A percentile compares a stretch with the other conserved stretches of the same genome.
These are phyloP conservation scores for Anthopleura xanthogrammica DNA, from an alignment of 92 coral and sea anemone genomes.

Conservation along the genomic window DNA sequence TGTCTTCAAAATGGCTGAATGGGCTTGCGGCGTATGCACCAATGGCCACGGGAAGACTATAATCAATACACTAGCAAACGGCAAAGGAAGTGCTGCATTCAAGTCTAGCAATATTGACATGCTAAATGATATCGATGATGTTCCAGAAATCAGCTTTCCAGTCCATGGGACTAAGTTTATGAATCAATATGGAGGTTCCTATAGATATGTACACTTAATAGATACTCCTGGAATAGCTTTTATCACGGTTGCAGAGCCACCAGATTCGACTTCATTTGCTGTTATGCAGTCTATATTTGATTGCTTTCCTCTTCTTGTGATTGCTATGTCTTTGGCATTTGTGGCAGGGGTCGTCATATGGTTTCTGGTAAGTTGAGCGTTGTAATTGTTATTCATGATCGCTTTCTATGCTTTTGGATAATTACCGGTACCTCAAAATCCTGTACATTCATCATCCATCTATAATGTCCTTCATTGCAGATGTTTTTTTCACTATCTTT, in stretches of 20 bases:
- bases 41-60: conserved; percentile 60
- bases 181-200: conserved; percentile 36
- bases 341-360: conserved; percentile 61
- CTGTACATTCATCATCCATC: too few relatives aligned
- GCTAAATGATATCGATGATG: conserved; percentile 53
- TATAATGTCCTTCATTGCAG: too few relatives aligned
- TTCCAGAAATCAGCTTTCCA: conserved; percentile 66
- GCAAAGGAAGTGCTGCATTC: conserved; percentile 26
- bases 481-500: too few relatives aligned
- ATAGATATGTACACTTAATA: conserved; percentile 53
- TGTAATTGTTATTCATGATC: neutral
- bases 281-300: conserved; percentile 31
- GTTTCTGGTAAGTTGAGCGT: conserved; percentile 50
- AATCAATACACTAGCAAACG: conserved; percentile 34
- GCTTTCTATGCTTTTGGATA: too few relatives aligned
- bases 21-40: conserved; percentile 61
- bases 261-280: conserved; percentile 17
- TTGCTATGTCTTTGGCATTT: conserved; percentile 42
- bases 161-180: conserved; percentile 57
- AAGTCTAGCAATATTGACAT: conserved; percentile 36
- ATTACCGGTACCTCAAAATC: too few relatives aligned
- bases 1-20: conserved; percentile 36
- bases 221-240: conserved; percentile 67
- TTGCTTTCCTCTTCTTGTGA: conserved; percentile 21
- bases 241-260: conserved; percentile 59